Percentiles rank a stretch among this genome's conserved stretches.
Evolutionary conservation across 2,113 vertebrate species (phyloP).

Genomic region (Rhagologus leucostigma): DNA sequence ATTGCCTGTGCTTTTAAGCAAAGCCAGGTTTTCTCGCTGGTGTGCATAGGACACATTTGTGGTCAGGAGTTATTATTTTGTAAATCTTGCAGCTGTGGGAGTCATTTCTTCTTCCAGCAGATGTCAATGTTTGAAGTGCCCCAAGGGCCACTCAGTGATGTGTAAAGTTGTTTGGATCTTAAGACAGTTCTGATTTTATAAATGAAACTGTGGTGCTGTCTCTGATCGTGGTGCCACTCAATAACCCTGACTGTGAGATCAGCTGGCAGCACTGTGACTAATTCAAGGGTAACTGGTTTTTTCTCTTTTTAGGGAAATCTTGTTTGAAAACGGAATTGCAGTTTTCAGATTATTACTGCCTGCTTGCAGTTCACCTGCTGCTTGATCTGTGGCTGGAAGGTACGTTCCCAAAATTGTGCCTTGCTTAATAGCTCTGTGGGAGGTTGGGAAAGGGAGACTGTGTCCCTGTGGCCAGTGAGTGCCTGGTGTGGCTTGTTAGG

Average conservation of each 20-base stretch:
- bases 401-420: slow-evolving; percentile 46
- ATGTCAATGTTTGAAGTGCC: not conserved
- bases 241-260: not conserved
- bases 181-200: not conserved
- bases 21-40: not conserved
- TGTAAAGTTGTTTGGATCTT: not conserved
- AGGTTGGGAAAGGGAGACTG: not conserved
- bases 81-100: not conserved
- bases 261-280: not conserved
- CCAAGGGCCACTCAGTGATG: not conserved
- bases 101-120: not conserved
- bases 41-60: not conserved
- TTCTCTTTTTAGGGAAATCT: slow-evolving; percentile 74
- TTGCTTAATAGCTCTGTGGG: not conserved
- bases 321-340: slow-evolving; percentile 96
- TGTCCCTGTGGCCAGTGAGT: not conserved
- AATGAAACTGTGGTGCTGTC: not conserved
- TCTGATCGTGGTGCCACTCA: not conserved
- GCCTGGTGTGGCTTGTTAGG: not conserved
- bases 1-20: not conserved
- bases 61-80: not conserved
- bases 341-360: slow-evolving; percentile 95
- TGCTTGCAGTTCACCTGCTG: slow-evolving; percentile 93
- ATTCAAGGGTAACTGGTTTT: not conserved
- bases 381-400: slow-evolving; percentile 90